Evolutionary conservation across 2,888 invertebrate genomes (phyloP).

Genomic region (Caenorhabditis sp.): DNA sequence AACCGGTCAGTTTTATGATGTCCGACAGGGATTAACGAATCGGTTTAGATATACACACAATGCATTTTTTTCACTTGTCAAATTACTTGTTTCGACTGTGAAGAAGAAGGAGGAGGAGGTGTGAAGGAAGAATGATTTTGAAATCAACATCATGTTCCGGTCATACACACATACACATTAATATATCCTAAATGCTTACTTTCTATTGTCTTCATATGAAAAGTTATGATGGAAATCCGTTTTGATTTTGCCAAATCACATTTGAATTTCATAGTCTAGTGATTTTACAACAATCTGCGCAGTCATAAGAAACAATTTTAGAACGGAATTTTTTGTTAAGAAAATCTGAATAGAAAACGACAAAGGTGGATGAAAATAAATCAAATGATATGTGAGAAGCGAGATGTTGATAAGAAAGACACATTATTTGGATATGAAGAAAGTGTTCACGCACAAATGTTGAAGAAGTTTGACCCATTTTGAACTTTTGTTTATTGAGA

Average conservation of each 20-base stretch:
- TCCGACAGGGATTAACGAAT: background rate
- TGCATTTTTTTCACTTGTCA: background rate
- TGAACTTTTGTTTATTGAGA: no score
- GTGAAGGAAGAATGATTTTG: background rate
- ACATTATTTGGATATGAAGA: no score
- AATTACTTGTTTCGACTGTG: background rate
- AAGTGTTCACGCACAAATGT: no score
- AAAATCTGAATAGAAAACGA: background rate
- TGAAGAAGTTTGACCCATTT: no score
- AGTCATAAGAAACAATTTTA: no score
- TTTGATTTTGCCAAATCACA: background rate
- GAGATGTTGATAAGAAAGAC: no score
- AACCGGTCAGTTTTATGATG: conserved; percentile 8
- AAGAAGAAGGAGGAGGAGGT: background rate
- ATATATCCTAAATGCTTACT: background rate
- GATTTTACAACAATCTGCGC: background rate
- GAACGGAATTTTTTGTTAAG: background rate
- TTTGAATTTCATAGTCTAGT: background rate
- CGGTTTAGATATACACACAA: background rate
- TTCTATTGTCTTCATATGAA: background rate
- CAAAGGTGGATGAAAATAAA: background rate
- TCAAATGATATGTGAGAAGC: background rate
- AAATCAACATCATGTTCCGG: background rate
- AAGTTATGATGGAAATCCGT: background rate
- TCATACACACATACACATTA: background rate